Evolutionary conservation across 2,888 invertebrate species (phyloP).

Genomic region (Scrobipalpa costella): DNA sequence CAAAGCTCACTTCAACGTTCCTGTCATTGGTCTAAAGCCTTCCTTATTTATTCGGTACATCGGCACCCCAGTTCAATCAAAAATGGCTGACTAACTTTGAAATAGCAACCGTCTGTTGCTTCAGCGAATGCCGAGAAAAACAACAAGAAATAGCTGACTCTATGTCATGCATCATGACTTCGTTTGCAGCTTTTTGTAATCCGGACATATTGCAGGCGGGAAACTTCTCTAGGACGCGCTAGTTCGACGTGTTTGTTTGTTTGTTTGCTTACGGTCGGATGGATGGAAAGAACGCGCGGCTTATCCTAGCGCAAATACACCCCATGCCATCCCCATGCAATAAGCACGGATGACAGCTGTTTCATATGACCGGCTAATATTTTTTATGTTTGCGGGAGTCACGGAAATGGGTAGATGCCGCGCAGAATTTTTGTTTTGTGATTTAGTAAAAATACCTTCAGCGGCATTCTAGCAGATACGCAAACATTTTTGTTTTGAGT

Average conservation of each 20-base stretch:
- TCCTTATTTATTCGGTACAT: not conserved
- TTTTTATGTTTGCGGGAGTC: not conserved
- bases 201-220: constrained; percentile 73
- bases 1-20: no score
- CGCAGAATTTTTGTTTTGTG: not conserved
- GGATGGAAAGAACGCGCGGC: constrained; percentile 44
- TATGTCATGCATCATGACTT: not conserved
- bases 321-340: not conserved
- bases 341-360: constrained; percentile 17
- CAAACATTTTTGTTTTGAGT: no score
- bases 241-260: constrained; percentile 53
- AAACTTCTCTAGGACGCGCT: constrained; percentile 51
- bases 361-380: not conserved
- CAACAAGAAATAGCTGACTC: not conserved
- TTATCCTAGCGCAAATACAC: constrained; percentile 41
- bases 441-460: no score
- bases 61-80: not conserved
- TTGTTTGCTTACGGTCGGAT: constrained; percentile 48
- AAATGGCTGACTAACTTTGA: not conserved
- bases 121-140: not conserved
- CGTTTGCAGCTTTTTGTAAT: constrained; percentile 40
- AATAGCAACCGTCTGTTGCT: not conserved
- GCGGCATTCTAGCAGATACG: no score
- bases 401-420: not conserved
- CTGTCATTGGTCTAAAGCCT: no score